These are phyloP conservation scores for Peromyscus polionotus DNA, from an alignment of 2,113 vertebrate genomes.

Conservation along the genomic window DNA sequence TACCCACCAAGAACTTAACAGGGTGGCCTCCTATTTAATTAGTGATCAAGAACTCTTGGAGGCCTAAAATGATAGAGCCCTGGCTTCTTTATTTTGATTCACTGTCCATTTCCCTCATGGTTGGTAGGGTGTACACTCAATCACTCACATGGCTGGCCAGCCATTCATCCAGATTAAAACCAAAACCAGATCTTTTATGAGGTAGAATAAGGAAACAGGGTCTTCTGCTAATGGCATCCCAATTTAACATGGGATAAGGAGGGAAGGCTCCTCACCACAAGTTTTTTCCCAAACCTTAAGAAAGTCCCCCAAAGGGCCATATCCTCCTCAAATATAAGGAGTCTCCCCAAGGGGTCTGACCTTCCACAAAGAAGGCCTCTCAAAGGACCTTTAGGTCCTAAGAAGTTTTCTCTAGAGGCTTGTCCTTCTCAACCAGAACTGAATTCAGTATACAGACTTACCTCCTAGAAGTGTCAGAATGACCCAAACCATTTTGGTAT, in stretches of 20 bases:
- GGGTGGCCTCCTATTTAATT: no score
- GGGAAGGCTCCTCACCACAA: not conserved
- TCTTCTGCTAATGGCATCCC: not conserved
- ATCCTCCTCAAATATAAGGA: not conserved
- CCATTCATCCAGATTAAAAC: not conserved
- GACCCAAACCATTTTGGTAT: not conserved
- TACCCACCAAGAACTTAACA: no score
- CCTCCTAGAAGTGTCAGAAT: not conserved
- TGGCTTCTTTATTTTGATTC: no score
- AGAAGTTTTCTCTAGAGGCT: not conserved
- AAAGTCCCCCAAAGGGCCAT: not conserved
- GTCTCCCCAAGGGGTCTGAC: not conserved
- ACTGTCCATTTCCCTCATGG: no score
- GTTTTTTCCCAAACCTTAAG: not conserved
- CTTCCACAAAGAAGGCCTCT: not conserved
- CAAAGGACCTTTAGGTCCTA: not conserved
- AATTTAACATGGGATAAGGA: not conserved
- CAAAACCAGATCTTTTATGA: not conserved
- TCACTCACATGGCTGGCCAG: not conserved
- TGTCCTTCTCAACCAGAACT: not conserved
- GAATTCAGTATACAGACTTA: not conserved
- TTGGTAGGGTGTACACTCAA: not conserved
- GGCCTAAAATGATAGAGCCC: no score
- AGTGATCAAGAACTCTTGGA: no score
- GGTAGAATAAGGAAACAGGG: not conserved